Evolutionary conservation across 2,113 vertebrate species (phyloP).

Genomic region (Epinephelus fuscoguttatus): DNA sequence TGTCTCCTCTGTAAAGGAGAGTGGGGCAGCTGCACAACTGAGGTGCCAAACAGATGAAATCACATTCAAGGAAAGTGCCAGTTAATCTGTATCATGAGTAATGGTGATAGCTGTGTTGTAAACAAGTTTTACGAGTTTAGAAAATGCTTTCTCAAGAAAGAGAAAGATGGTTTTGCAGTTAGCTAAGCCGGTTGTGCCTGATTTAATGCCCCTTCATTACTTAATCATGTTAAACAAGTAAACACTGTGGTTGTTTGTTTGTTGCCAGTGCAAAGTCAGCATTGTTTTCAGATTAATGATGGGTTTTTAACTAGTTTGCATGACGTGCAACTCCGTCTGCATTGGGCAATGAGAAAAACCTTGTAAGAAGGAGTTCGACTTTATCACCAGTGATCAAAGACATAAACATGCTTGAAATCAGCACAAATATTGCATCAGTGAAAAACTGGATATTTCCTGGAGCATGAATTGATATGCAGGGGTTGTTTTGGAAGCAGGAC

Average conservation of each 20-base stretch:
- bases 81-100: conserved; percentile 8
- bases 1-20: neutral
- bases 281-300: neutral
- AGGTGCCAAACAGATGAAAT: conserved; percentile 8
- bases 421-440: conserved; percentile 51
- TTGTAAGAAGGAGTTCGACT: neutral
- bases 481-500: conserved; percentile 34
- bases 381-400: conserved; percentile 33
- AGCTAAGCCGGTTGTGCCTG: neutral
- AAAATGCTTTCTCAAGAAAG: neutral
- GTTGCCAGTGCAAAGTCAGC: conserved; percentile 15
- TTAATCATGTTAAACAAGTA: conserved; percentile 24
- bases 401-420: conserved; percentile 28
- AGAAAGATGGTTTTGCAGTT: conserved; percentile 7
- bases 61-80: conserved; percentile 1
- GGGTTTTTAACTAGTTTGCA: neutral
- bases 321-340: neutral
- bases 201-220: conserved; percentile 29
- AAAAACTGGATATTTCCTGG: conserved; percentile 36
- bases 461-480: conserved; percentile 29
- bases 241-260: conserved; percentile 15
- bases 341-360: neutral
- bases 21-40: neutral
- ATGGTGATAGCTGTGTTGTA: conserved; percentile 18
- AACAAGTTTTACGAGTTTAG: conserved; percentile 31